Evolutionary conservation across 1,140 invertebrate genomes (phyloP), one percentile per base, ranked within the genome.

Genomic region (Drosophila subpulchrella): DNA sequence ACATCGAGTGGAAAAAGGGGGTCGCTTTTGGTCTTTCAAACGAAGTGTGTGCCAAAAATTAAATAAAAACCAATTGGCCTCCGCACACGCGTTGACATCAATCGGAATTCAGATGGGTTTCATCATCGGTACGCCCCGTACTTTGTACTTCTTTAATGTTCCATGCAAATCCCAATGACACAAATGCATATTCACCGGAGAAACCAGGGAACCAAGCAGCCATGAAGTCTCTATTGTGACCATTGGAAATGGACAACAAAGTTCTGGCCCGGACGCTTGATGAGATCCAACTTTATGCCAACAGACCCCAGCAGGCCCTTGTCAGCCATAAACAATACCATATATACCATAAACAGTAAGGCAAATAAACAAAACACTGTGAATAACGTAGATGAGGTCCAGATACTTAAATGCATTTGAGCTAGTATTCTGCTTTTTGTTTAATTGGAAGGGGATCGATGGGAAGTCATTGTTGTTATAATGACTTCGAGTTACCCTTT

Each of bases 41-140:
- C 60, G 61, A 84, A 84, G 60, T 81, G 80, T 84, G 84, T 84
- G 85, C 65, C 84, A 57, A 65, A 89, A 88, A 89, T 78, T 84
- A 27, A 89, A 88, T 88, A 77, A 81, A 88, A 84, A 89, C 59
- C 80, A 88, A 88, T 88, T 88, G 60, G 47, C 17, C 47, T 13
- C 32, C 78, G 59, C 63, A 78, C 59, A 78, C 67, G 63, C 55
- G 46, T 71, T 38, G 63, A 62, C 51, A 58, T 62, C 56, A 58
- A 60, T 32, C 38, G 44, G 38, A n/a, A 46, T 51, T 44, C 15
- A 59, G n/a, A 20, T 53, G 50, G 55, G 39, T 56, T 61, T 38
- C 73, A 74, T 75, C 73, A 55, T 58, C 44, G 8, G 32, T 10
- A 48, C 8, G 8, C 27, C 27, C 34, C 36, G 34, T 32, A 65